phyloP scores from a whole-genome alignment of 2,113 vertebrate genomes.

The Mastomys natalensis region DNA sequence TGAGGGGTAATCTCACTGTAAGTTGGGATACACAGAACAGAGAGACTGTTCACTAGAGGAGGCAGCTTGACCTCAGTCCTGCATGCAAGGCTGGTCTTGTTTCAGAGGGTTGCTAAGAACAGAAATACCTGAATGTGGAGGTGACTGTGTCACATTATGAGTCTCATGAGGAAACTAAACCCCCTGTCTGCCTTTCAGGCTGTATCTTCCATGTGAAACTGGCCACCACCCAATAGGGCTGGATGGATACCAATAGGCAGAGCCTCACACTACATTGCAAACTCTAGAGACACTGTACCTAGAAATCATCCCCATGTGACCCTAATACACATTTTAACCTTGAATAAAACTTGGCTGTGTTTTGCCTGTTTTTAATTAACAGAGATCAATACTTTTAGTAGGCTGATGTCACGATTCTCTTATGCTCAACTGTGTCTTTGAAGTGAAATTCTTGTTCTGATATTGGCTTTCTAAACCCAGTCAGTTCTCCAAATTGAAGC shows the following conservation, averaged over 20 bases:
- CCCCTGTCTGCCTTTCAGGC: neutral
- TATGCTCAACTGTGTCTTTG: neutral
- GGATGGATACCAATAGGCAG: neutral
- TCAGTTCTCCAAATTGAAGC: neutral
- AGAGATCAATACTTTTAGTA: neutral
- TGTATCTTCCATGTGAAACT: neutral
- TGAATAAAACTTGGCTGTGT: neutral
- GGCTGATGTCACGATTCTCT: no score
- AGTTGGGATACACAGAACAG: constrained; percentile 10
- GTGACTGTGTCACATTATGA: neutral
- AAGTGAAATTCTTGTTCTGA: neutral
- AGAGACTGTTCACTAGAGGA: neutral
- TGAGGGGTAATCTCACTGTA: neutral
- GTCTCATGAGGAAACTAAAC: neutral
- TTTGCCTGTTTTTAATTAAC: neutral
- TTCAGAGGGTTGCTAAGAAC: neutral
- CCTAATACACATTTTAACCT: neutral
- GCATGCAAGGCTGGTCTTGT: neutral
- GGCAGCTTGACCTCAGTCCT: neutral
- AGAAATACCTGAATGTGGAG: neutral
- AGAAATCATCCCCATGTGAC: neutral
- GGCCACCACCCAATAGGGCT: no score
- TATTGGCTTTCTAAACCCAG: neutral
- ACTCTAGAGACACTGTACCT: neutral
- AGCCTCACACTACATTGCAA: neutral